Percentiles rank a stretch among this genome's conserved stretches.
Conservation (phyloP, 1,140 invertebrate genomes). For the Batillaria attramentaria region DNA sequence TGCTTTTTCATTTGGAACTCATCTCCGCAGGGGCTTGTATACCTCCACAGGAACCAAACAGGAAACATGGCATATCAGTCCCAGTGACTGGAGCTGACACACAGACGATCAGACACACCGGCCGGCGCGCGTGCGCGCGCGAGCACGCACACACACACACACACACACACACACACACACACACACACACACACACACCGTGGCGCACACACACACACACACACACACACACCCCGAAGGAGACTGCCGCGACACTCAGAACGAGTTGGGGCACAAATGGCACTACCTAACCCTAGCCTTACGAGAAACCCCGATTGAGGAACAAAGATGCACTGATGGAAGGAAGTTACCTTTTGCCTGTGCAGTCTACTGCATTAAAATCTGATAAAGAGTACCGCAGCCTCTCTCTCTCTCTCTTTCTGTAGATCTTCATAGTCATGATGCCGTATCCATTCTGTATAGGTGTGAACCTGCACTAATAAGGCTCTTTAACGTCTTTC, state of each 20-base stretch:
- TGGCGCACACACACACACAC: not conserved
- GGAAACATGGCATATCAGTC: not conserved
- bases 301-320: no score
- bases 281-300: no score
- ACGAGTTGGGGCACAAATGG: no score
- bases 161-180: not conserved
- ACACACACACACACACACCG: not conserved
- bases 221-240: not conserved
- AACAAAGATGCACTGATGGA: no score
- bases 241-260: not conserved
- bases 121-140: not conserved
- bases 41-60: slow-evolving; percentile 8
- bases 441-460: no score
- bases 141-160: slow-evolving; percentile 16
- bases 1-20: not conserved
- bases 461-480: no score
- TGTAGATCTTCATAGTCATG: no score
- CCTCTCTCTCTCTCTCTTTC: not conserved
- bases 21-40: not conserved
- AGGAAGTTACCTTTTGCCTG: no score
- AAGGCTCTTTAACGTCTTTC: no score
- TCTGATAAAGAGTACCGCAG: no score
- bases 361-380: no score
- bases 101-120: not conserved
- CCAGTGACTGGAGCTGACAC: not conserved